Evolutionary conservation across 2,888 invertebrate species (phyloP).

Genomic region (Callyntrura sp.): DNA sequence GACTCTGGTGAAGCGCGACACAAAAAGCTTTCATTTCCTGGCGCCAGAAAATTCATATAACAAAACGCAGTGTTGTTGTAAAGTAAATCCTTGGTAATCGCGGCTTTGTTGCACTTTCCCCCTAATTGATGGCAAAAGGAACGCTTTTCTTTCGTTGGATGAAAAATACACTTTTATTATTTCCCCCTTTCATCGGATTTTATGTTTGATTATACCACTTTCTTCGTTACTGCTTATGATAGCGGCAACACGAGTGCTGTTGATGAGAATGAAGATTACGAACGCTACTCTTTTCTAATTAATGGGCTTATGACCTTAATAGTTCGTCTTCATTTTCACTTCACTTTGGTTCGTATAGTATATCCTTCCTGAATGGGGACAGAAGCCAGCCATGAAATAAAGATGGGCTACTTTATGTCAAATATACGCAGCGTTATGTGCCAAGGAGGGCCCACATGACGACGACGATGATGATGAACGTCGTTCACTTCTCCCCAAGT

Average conservation of each 20-base stretch:
- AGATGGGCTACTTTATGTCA: no score
- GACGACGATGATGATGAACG: no score
- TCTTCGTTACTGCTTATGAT: background rate
- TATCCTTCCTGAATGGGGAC: no score
- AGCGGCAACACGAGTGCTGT: background rate
- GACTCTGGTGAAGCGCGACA: background rate
- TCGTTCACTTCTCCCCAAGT: no score
- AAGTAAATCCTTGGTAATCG: constrained; percentile 25
- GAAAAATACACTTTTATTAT: background rate
- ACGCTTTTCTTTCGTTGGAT: constrained; percentile 3
- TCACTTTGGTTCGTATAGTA: no score
- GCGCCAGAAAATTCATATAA: background rate
- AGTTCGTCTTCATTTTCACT: no score
- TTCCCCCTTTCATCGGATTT: constrained; percentile 16
- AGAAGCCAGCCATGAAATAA: no score
- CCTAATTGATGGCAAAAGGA: background rate
- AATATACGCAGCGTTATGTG: no score
- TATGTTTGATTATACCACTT: constrained; percentile 3
- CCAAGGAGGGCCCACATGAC: no score
- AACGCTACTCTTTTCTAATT: no score
- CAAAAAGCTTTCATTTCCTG: background rate
- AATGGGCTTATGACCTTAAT: no score
- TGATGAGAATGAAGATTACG: constrained; percentile 2
- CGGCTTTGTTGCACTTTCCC: constrained; percentile 5
- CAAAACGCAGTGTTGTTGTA: background rate